A percentile compares a stretch with the other conserved stretches of the same genome.
Conservation (phyloP, 2,888 invertebrate species). For the Girardia tigrina region DNA sequence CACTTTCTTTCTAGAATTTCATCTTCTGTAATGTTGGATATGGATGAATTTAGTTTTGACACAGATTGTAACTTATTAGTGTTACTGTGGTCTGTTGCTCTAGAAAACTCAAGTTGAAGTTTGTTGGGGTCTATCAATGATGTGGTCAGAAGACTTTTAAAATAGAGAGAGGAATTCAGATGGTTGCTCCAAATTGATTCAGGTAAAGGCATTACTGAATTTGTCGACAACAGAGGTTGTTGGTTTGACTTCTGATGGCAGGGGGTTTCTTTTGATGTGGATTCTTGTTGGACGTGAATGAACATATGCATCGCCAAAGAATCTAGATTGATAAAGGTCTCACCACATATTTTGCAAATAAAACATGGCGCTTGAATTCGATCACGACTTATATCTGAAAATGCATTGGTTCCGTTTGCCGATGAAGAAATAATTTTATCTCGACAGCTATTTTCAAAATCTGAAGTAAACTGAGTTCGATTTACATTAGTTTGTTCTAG, state of each 20-base stretch:
- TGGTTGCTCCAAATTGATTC: conserved; percentile 3
- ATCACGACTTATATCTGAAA: neutral
- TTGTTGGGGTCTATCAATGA: conserved; percentile 5
- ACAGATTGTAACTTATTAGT: neutral
- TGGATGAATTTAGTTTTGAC: neutral
- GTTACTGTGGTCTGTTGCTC: neutral
- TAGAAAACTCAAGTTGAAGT: conserved; percentile 16
- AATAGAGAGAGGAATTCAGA: conserved; percentile 9
- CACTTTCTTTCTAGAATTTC: neutral
- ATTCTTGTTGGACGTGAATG: conserved; percentile 29
- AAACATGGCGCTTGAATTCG: conserved; percentile 8
- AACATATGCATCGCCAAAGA: conserved; percentile 36
- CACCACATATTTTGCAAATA: conserved; percentile 34
- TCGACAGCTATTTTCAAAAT: neutral
- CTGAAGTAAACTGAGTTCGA: conserved; percentile 6
- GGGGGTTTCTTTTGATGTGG: neutral
- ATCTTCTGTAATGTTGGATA: conserved; percentile 12
- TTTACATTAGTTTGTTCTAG: conserved; percentile 9
- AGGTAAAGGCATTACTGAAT: neutral
- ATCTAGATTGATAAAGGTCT: conserved; percentile 29
- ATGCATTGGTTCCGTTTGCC: neutral
- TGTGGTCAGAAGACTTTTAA: neutral
- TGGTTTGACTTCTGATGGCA: neutral
- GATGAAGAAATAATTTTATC: neutral
- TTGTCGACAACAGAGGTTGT: conserved; percentile 9